Evolutionary conservation across 1,140 invertebrate species (phyloP), one percentile per base, ranked within the genome.

Genomic region (Epicauta chinensis): DNA sequence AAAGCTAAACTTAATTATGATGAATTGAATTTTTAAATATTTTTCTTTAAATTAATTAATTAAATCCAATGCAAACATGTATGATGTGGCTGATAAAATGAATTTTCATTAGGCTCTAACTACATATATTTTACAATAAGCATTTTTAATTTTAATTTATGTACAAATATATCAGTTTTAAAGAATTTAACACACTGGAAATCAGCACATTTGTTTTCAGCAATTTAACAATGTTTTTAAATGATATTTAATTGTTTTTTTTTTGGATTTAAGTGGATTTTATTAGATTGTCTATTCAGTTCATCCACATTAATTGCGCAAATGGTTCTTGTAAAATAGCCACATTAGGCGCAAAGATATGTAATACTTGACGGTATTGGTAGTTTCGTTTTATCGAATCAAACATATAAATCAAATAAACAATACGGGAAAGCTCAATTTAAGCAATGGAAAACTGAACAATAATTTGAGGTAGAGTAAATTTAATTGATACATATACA

Each of bases 61-160:
- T n/a, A 23, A 23, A 23, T 23, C 23, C 23, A 23, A 23, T 23
- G 23, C 29, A 47, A 47, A 47, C 45, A 47, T 47, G 34, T 47
- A 47, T 47, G 38, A 47, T 47, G 37, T 37, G 36, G 45, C 45
- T 38, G 45, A 47, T 47, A 47, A 47, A 47, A 47, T 47, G 45
- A 47, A 37, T 49, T 40, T 16, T 23, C 40, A 37, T 41, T 40
- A 50, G 37, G 47, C 37, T 30, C 49, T 51, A 51, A 42, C 41
- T 51, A 51, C 39, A 51, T 51, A 41, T 51, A 51, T 43, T 43
- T 51, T 51, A 51, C 49, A 51, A 16, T 43, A 51, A 51, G 49
- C 49, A 41, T 51, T 50, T 40, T 40, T 23, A 23, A 31, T 17
- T 50, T 40, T 50, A 47, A 47, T 50, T 38, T 50, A 50, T 50